phyloP scores from a whole-genome alignment of 92 coral and sea anemone species.

The Palythoa heliodiscus region DNA sequence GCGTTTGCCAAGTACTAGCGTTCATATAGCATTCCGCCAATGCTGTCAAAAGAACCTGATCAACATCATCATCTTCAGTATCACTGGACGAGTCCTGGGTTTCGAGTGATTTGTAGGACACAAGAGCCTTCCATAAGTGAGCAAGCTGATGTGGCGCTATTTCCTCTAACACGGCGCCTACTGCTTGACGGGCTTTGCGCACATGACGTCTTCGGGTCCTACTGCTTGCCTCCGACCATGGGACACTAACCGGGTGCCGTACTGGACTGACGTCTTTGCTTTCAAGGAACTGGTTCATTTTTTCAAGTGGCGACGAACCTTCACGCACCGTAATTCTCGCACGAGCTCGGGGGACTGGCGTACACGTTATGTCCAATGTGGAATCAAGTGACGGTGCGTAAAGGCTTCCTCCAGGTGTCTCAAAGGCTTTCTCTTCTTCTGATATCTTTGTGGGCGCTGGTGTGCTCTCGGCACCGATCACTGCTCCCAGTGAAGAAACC shows the following conservation, averaged over 20 bases:
- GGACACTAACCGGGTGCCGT: constrained; percentile 39
- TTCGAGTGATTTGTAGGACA: constrained; percentile 52
- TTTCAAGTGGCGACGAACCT: constrained; percentile 53
- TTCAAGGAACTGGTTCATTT: constrained; percentile 57
- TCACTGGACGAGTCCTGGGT: constrained; percentile 46
- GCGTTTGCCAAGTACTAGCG: constrained; percentile 53
- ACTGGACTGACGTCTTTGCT: constrained; percentile 65
- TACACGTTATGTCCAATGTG: constrained; percentile 52
- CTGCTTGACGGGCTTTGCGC: constrained; percentile 66
- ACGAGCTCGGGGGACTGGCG: constrained; percentile 49
- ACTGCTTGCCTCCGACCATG: constrained; percentile 58
- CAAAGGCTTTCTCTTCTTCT: constrained; percentile 45
- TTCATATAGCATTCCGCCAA: constrained; percentile 55
- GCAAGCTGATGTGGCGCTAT: constrained; percentile 56
- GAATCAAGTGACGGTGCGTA: constrained; percentile 48
- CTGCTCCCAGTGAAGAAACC: constrained; percentile 24
- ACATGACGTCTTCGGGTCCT: constrained; percentile 57
- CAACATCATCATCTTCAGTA: constrained; percentile 52
- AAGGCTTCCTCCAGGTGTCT: constrained; percentile 52
- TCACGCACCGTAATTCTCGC: constrained; percentile 39
- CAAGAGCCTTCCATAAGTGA: constrained; percentile 48
- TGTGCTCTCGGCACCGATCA: constrained; percentile 33
- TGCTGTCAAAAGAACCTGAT: constrained; percentile 54
- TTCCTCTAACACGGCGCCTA: constrained; percentile 60
- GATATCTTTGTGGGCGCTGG: constrained; percentile 44